Evolutionary conservation across 1,140 invertebrate genomes (phyloP).

Genomic region (Drosophila punjabiensis): DNA sequence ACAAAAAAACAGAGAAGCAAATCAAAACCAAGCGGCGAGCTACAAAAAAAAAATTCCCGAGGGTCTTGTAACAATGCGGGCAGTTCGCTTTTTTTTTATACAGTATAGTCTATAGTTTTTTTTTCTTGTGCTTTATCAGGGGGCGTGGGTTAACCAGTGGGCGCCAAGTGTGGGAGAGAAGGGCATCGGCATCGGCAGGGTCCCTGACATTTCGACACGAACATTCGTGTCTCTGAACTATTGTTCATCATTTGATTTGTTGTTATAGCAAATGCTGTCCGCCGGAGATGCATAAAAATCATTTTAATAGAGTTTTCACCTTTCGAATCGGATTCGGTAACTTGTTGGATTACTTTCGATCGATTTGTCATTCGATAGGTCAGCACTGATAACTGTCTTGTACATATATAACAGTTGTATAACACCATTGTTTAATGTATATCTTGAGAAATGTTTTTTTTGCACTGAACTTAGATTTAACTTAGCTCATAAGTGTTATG

Average conservation of each 20-base stretch:
- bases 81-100: slow-evolving; percentile 33
- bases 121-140: slow-evolving; percentile 10
- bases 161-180: slow-evolving; percentile 36
- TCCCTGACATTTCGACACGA: slow-evolving; percentile 69
- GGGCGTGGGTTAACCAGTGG: slow-evolving; percentile 30
- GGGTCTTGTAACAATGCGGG: slow-evolving; percentile 56
- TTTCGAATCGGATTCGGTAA: slow-evolving; percentile 31
- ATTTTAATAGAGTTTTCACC: slow-evolving; percentile 55
- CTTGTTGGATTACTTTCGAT: slow-evolving; percentile 34
- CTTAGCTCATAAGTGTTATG: too few species aligned
- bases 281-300: slow-evolving; percentile 33
- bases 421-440: background rate
- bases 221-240: slow-evolving; percentile 59
- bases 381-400: background rate
- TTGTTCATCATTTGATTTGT: slow-evolving; percentile 54
- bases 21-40: slow-evolving; percentile 10
- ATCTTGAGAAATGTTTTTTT: background rate
- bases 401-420: slow-evolving; percentile 21
- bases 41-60: slow-evolving; percentile 43
- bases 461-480: background rate
- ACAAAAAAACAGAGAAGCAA: slow-evolving; percentile 15
- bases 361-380: slow-evolving; percentile 30
- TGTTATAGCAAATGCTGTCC: slow-evolving; percentile 27
- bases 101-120: slow-evolving; percentile 17
- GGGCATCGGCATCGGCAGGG: slow-evolving; percentile 23